These are phyloP conservation scores for Aphrophora alni DNA, from an alignment of 2,888 invertebrate species.

Conservation along the genomic window DNA sequence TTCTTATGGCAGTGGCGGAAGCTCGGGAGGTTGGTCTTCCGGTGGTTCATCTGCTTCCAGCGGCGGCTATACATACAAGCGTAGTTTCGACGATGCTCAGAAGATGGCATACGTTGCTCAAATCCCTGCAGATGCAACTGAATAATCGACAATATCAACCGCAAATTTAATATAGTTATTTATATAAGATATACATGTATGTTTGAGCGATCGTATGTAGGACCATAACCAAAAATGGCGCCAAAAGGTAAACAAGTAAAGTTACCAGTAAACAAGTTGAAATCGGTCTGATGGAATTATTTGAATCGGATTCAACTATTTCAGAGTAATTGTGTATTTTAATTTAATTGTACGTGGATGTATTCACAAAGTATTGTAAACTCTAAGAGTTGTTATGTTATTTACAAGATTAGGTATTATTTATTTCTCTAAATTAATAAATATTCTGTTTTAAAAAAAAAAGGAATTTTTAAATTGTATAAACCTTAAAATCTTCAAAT, in stretches of 20 bases:
- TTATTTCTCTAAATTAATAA: constrained; percentile 21
- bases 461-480: neutral
- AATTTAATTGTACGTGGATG: neutral
- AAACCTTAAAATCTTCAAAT: too few relatives aligned
- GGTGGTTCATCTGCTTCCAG: constrained; percentile 54
- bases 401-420: constrained; percentile 19
- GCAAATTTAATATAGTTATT: neutral
- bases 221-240: neutral
- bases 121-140: constrained; percentile 54
- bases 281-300: neutral
- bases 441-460: neutral
- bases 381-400: constrained; percentile 31
- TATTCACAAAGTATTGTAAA: constrained; percentile 20
- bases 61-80: constrained; percentile 59
- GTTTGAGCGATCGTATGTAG: neutral
- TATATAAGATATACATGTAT: neutral
- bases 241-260: neutral
- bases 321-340: neutral
- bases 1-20: constrained; percentile 19
- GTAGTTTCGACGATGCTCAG: constrained; percentile 64
- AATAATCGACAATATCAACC: neutral
- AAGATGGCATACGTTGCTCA: constrained; percentile 76
- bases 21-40: constrained; percentile 46
- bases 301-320: too few relatives aligned
- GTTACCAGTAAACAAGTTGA: neutral